Base-by-base conservation (phyloP, 2,888 invertebrate genomes). In the Brachypterus glaber region DNA sequence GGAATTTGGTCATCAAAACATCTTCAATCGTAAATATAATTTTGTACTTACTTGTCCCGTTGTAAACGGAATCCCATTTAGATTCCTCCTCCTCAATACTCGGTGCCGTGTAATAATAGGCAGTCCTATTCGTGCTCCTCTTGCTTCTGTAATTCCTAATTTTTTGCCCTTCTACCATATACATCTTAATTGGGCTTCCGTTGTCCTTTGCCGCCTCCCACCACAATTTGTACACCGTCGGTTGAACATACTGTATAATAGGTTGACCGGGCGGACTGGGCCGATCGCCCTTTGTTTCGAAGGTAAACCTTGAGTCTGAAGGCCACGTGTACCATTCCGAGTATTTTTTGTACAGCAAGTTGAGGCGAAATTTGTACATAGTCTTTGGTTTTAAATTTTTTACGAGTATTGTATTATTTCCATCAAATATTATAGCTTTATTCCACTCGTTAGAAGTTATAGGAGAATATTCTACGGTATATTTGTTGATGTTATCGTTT, bases 221-320 rank as follows among this genome's bases (percentile, higher is more conserved):
- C 54, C 76, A 77, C 0, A 90, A 77, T 55, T 86, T 82, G 53
- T 84, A 79, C 14, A 84, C 73, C 14, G 80, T 78, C 14, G 78
- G 77, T 14, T 79, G 77, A 8, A 88, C 71, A 38, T 79, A 79
- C 40, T 81, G 78, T n/a, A 87, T 74, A 8, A 72, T 69, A 0
- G 91, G 83, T 3, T 73, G 70, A 0, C 86, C 86, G 0, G 92
- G 91, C 1, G 78, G 68, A 27, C 82, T 79, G 1, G 92, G 93
- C 9, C 79, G 73, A 57, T 86, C 86, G 4, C 83, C 85, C 9
- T 79, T 63, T 1, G 91, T 90, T 65, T 82, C 81, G 58, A 77
- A 89, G 8, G 72, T 73, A 57, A 85, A 87, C 31, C 74, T 68
- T 9, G 75, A 73, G 49, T 82, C 80, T 3, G 68, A 61, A 0